phyloP scores from a whole-genome alignment of 2,888 invertebrate genomes.

The Abscondita cerata region DNA sequence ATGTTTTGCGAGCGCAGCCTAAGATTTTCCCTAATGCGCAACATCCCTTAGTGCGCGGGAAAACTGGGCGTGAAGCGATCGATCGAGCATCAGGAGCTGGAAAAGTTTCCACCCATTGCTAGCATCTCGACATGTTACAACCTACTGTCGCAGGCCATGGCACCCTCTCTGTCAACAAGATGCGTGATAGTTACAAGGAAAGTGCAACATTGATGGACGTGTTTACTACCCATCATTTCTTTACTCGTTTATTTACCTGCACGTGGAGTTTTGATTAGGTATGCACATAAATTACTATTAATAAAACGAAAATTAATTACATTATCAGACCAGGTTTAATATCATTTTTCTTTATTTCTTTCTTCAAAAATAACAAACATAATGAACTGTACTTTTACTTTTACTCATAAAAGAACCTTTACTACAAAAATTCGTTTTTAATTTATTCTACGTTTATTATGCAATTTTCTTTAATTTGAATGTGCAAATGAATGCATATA shows the following conservation, averaged over 20 bases:
- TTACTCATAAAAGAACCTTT: too few relatives aligned
- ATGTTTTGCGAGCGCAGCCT: constrained; percentile 35
- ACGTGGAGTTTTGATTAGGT: constrained; percentile 28
- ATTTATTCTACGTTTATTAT: too few relatives aligned
- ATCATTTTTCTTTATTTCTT: too few relatives aligned
- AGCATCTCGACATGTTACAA: constrained; percentile 51
- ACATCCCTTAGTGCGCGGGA: constrained; percentile 52
- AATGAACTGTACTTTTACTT: too few relatives aligned
- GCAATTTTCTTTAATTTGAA: too few relatives aligned
- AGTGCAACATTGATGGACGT: constrained; percentile 35
- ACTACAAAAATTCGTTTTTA: too few relatives aligned
- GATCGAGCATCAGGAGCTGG: constrained; percentile 56
- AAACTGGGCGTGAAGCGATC: constrained; percentile 56
- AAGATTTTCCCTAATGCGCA: constrained; percentile 43
- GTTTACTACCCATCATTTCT: constrained; percentile 26
- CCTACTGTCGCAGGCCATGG: constrained; percentile 52
- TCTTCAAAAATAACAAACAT: too few relatives aligned
- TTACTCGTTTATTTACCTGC: constrained; percentile 24
- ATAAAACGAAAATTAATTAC: background rate
- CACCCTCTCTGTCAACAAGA: constrained; percentile 55
- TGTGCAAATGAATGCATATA: too few relatives aligned
- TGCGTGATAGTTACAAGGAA: constrained; percentile 51
- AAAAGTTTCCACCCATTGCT: constrained; percentile 50
- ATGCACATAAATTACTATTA: constrained; percentile 14
- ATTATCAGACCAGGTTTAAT: too few relatives aligned